These are phyloP conservation scores for Nerophis lumbriciformis DNA, from an alignment of 2,113 vertebrate genomes.

Conservation along the genomic window DNA sequence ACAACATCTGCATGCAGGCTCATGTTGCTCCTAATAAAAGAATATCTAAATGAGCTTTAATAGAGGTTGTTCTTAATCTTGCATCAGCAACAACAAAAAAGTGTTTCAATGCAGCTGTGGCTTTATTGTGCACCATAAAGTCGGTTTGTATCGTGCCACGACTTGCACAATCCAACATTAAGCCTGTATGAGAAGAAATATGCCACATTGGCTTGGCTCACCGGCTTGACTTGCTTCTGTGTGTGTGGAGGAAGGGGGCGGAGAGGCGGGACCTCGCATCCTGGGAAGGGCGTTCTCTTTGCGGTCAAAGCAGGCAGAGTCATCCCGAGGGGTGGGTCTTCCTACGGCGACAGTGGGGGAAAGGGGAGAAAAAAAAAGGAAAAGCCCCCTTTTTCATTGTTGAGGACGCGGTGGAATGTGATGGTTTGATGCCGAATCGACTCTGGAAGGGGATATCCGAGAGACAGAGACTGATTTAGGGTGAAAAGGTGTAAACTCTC, in stretches of 20 bases:
- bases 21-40: not conserved
- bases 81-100: not conserved
- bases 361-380: conserved; percentile 40
- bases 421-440: conserved; percentile 68
- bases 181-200: not conserved
- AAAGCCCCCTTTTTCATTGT: conserved; percentile 78
- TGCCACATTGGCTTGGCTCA: conserved; percentile 10
- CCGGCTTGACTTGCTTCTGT: conserved; percentile 24
- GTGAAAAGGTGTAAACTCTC: conserved; percentile 14
- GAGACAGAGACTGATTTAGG: conserved; percentile 39
- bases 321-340: conserved; percentile 71
- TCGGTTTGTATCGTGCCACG: conserved; percentile 1
- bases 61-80: conserved; percentile 9
- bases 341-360: conserved; percentile 45
- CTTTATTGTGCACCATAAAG: not conserved
- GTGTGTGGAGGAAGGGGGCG: conserved; percentile 10
- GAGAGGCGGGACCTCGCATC: conserved; percentile 66
- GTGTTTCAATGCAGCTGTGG: not conserved
- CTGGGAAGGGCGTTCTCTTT: conserved; percentile 74
- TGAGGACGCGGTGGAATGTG: conserved; percentile 74
- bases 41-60: not conserved
- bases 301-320: conserved; percentile 66
- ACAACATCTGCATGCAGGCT: not conserved
- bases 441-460: conserved; percentile 56
- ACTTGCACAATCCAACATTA: not conserved